phyloP scores from a whole-genome alignment of 53 echinoderm and acorn worm species.

The Echinarachnius parma region DNA sequence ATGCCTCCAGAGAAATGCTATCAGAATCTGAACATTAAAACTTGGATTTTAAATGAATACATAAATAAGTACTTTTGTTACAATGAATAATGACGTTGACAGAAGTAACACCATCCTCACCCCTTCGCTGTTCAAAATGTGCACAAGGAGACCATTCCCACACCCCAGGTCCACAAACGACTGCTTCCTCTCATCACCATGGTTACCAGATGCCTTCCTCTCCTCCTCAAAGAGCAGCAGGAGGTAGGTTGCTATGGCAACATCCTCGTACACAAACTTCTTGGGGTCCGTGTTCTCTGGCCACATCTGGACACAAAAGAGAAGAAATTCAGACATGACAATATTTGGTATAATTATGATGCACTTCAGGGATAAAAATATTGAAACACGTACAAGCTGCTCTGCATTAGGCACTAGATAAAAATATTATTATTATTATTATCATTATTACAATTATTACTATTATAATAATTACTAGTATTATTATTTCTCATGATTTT shows the following conservation, averaged over 20 bases:
- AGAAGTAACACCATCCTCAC: constrained; percentile 47
- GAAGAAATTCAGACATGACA: no score
- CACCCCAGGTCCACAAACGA: constrained; percentile 96
- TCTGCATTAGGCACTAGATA: no score
- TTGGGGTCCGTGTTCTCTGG: constrained; percentile 91
- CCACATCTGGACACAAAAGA: constrained; percentile 67
- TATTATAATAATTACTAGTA: no score
- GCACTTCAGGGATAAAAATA: no score
- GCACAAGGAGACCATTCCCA: constrained; percentile 92
- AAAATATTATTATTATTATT: no score
- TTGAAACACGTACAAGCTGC: no score
- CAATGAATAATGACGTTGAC: no score
- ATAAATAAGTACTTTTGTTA: no score
- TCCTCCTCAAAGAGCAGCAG: constrained; percentile 90
- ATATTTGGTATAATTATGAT: no score
- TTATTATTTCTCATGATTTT: no score
- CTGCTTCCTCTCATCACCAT: constrained; percentile 45
- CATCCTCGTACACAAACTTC: constrained; percentile 98
- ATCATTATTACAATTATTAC: no score
- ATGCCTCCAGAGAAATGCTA: not conserved
- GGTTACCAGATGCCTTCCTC: constrained; percentile 47
- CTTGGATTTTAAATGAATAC: no score
- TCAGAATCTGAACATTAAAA: not conserved
- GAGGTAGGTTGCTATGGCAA: constrained; percentile 97
- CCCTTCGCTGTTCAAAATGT: constrained; percentile 89